Conservation (phyloP, 2,797 vertebrate species). For the Nothura maculosa region DNA sequence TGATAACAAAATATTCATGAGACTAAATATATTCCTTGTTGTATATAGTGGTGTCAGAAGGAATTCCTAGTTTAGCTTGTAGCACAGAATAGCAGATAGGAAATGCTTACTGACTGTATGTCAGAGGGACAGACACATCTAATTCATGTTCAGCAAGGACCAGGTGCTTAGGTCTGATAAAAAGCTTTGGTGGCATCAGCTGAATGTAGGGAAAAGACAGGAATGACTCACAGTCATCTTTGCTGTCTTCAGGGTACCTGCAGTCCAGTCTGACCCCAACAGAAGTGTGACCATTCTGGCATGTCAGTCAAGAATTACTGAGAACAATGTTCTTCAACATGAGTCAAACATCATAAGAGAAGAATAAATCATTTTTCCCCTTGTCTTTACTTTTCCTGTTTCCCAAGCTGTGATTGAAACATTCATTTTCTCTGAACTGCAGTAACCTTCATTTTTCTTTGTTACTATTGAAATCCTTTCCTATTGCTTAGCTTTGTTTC, state of each 20-base stretch:
- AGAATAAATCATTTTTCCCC: not conserved
- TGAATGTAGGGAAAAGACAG: not conserved
- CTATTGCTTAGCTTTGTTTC: not conserved
- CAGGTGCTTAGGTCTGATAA: not conserved
- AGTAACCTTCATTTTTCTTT: constrained; percentile 14
- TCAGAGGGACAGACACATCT: not conserved
- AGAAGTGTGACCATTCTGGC: not conserved
- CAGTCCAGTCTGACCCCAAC: not conserved
- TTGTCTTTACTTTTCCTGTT: not conserved
- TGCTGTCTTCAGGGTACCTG: not conserved
- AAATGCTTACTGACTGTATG: not conserved
- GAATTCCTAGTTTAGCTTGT: not conserved
- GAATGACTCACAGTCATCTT: not conserved
- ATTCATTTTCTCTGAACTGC: not conserved
- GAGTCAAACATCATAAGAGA: not conserved
- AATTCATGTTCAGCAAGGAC: not conserved
- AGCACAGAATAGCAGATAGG: not conserved
- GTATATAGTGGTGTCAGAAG: not conserved
- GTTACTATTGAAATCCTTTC: not conserved
- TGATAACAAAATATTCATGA: not conserved
- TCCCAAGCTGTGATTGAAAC: not conserved
- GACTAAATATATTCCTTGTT: not conserved
- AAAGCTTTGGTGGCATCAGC: not conserved
- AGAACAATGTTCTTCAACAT: not conserved
- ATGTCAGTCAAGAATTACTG: not conserved